These are phyloP conservation scores for Periplaneta americana DNA, from an alignment of 1,140 invertebrate species.

Conservation along the genomic window DNA sequence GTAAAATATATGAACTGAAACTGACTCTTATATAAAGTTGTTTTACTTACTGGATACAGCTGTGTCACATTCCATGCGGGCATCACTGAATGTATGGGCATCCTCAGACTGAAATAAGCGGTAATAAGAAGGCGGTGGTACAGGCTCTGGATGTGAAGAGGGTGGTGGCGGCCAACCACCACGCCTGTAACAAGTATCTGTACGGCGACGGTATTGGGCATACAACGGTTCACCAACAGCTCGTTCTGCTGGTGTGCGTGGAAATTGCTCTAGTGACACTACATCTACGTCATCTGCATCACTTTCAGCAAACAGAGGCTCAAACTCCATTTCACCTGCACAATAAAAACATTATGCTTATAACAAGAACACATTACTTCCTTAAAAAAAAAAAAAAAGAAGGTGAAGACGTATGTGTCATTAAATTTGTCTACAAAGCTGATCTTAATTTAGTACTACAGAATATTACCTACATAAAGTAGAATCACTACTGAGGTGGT, in stretches of 20 bases:
- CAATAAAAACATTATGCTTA: too few species aligned
- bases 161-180: not conserved
- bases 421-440: too few species aligned
- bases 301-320: slow-evolving; percentile 45
- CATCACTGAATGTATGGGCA: not conserved
- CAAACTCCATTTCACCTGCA: slow-evolving; percentile 42
- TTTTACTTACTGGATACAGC: not conserved
- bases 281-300: slow-evolving; percentile 42
- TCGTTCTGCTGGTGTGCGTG: not conserved
- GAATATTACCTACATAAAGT: too few species aligned
- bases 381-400: too few species aligned
- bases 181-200: not conserved
- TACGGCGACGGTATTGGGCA: not conserved
- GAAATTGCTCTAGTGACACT: slow-evolving; percentile 15
- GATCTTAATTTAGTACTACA: too few species aligned
- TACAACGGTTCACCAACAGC: slow-evolving; percentile 1
- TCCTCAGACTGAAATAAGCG: not conserved
- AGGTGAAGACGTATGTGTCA: too few species aligned
- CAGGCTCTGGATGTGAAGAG: not conserved
- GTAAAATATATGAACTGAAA: too few species aligned
- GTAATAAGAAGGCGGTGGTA: not conserved
- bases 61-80: slow-evolving; percentile 14
- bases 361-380: too few species aligned
- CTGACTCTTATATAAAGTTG: too few species aligned
- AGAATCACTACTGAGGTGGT: too few species aligned